These are phyloP conservation scores for Xiphophorus birchmanni DNA, from an alignment of 2,797 vertebrate genomes.

Conservation along the genomic window DNA sequence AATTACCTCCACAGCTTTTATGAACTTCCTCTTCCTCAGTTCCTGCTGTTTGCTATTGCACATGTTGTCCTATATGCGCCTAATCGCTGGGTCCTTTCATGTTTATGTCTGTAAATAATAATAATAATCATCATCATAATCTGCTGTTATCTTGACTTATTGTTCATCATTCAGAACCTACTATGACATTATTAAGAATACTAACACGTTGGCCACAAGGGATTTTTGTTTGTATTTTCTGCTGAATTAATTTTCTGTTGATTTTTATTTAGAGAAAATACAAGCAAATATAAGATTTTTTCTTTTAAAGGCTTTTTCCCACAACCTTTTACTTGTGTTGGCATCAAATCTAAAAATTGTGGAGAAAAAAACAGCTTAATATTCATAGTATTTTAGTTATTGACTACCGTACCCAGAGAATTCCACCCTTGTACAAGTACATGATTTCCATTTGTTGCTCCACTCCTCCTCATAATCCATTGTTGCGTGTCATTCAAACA, in stretches of 20 bases:
- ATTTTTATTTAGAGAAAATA: background rate
- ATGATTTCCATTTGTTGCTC: conserved; percentile 8
- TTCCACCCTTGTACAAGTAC: background rate
- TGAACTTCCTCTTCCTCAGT: background rate
- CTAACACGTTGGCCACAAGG: background rate
- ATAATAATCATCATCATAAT: background rate
- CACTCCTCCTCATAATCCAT: conserved; percentile 30
- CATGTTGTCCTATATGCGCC: background rate
- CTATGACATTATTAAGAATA: background rate
- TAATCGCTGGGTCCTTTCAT: background rate
- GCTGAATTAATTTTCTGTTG: background rate
- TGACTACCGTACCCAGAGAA: conserved; percentile 3
- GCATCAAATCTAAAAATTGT: background rate
- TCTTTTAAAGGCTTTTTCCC: background rate
- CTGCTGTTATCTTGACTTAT: background rate
- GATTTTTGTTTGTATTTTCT: background rate
- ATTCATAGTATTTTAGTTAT: background rate
- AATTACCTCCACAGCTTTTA: background rate
- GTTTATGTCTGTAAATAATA: background rate
- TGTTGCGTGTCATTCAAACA: conserved; percentile 35
- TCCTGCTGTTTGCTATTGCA: background rate
- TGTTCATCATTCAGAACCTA: background rate
- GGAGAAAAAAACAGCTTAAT: background rate
- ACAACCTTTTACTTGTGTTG: accelerated
- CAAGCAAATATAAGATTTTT: background rate